Percentiles rank a stretch among this genome's conserved stretches.
These are phyloP conservation scores for Sparidentex hasta DNA, from an alignment of 2,797 vertebrate species.

Conservation along the genomic window DNA sequence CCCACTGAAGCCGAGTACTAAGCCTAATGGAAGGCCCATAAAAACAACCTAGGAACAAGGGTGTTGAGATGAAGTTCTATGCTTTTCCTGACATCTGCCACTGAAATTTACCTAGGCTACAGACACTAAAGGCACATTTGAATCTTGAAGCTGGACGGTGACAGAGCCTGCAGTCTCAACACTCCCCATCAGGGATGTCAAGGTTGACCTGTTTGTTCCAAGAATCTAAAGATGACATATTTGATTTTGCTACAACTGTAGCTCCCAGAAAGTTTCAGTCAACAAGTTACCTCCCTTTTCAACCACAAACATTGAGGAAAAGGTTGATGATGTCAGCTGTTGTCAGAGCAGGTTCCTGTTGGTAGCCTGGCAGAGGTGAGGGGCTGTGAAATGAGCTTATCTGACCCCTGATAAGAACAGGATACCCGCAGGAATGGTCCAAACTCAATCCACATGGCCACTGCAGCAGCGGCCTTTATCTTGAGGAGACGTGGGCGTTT, in stretches of 20 bases:
- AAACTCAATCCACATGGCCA: constrained; percentile 79
- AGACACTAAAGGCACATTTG: constrained; percentile 35
- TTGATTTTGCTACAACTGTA: constrained; percentile 54
- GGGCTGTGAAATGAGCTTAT: constrained; percentile 82
- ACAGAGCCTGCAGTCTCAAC: constrained; percentile 8
- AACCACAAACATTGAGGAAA: constrained; percentile 24
- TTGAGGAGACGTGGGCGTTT: constrained; percentile 56
- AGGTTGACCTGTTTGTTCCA: constrained; percentile 51
- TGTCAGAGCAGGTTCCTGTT: constrained; percentile 52
- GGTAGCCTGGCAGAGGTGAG: constrained; percentile 72
- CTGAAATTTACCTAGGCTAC: background rate
- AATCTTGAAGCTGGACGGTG: constrained; percentile 9
- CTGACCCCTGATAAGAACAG: constrained; percentile 81
- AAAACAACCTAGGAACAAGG: constrained; percentile 11
- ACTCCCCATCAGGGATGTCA: constrained; percentile 69
- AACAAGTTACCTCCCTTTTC: background rate
- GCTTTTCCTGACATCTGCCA: background rate
- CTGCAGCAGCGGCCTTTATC: constrained; percentile 54
- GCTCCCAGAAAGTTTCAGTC: constrained; percentile 19
- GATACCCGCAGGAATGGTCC: constrained; percentile 71
- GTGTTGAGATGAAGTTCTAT: constrained; percentile 6
- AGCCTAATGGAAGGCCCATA: constrained; percentile 27
- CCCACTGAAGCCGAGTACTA: constrained; percentile 20
- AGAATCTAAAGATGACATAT: constrained; percentile 5
- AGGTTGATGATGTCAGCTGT: constrained; percentile 35